A percentile compares a stretch with the other conserved stretches of the same genome.
Evolutionary conservation across 1,140 invertebrate genomes (phyloP).

Genomic region (Listronotus bonariensis): DNA sequence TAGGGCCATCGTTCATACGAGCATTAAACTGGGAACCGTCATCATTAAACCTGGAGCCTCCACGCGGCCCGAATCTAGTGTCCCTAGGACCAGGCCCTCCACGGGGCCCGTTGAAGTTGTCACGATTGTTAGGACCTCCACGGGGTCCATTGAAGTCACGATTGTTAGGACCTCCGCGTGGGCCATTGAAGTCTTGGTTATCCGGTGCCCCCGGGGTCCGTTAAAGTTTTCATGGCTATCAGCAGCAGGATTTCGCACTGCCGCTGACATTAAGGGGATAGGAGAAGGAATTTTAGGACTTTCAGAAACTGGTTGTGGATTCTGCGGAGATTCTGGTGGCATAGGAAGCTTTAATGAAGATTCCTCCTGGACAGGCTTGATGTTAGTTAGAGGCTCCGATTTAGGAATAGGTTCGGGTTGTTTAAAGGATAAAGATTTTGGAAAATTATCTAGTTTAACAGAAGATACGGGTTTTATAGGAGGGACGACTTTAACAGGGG

Average conservation of each 20-base stretch:
- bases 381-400: neutral
- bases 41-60: neutral
- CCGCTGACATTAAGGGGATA: too few relatives aligned
- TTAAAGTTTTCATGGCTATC: neutral
- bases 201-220: neutral
- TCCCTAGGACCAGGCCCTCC: slow-evolving; percentile 8
- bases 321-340: too few relatives aligned
- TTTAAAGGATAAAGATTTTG: too few relatives aligned
- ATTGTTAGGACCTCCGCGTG: neutral
- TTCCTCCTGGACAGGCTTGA: neutral
- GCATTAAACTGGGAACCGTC: neutral
- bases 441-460: too few relatives aligned
- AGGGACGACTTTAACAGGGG: too few relatives aligned
- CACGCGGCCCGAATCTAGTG: slow-evolving; percentile 41
- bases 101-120: neutral
- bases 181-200: neutral
- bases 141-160: neutral
- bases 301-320: neutral
- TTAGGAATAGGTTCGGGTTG: neutral
- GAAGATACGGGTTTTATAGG: too few relatives aligned
- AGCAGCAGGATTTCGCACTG: too few relatives aligned
- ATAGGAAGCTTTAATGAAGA: neutral
- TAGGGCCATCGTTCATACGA: slow-evolving; percentile 13
- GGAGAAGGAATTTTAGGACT: slow-evolving; percentile 12
- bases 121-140: neutral